A percentile compares a stretch with the other conserved stretches of the same genome.
Evolutionary conservation across 2,797 vertebrate genomes (phyloP).

Genomic region (Tachyglossus aculeatus): DNA sequence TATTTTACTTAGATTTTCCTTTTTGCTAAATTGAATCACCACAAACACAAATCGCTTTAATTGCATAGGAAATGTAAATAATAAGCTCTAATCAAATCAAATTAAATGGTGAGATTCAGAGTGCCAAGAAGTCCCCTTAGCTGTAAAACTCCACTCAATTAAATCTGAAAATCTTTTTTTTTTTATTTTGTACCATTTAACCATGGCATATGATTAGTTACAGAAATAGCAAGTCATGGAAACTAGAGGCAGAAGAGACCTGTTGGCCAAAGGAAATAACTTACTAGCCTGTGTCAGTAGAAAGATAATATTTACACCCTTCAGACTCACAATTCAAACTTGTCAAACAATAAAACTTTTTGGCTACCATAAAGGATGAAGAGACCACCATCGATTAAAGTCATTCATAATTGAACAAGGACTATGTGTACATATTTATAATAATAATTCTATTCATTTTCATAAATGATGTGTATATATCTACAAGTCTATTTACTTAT

Average conservation of each 20-base stretch:
- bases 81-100: not conserved
- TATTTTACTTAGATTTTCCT: not conserved
- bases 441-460: no score
- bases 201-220: not conserved
- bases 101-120: not conserved
- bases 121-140: not conserved
- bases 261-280: not conserved
- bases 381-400: no score
- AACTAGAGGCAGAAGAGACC: not conserved
- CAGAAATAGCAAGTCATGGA: not conserved
- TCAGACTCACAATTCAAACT: no score
- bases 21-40: not conserved
- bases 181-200: not conserved
- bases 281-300: not conserved
- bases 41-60: not conserved
- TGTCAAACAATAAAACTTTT: no score
- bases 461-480: no score
- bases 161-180: not conserved
- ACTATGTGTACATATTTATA: no score
- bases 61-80: conserved; percentile 2
- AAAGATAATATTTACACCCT: not conserved
- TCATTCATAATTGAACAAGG: no score
- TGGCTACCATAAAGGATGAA: no score
- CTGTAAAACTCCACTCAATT: not conserved
- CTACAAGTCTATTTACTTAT: no score